Conservation (phyloP, 2,888 invertebrate species). For the Drosophila atroscutellata region DNA sequence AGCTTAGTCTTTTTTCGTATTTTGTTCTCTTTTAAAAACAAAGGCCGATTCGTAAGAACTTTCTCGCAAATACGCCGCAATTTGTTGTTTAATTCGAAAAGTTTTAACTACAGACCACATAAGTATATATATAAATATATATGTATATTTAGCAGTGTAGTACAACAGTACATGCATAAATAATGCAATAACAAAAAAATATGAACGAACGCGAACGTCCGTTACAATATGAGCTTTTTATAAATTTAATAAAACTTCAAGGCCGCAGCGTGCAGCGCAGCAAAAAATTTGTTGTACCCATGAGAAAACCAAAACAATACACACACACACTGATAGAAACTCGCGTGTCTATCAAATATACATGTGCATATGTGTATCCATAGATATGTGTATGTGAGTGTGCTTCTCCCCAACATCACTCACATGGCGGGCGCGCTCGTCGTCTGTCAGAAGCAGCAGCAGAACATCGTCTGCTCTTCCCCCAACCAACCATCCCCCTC, state of each 20-base stretch:
- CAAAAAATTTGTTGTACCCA: constrained; percentile 60
- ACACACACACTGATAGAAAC: constrained; percentile 22
- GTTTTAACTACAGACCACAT: not conserved
- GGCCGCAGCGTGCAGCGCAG: constrained; percentile 70
- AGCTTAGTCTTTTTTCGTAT: not conserved
- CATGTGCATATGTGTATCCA: constrained; percentile 15
- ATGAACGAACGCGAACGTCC: constrained; percentile 28
- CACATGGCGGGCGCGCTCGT: constrained; percentile 48
- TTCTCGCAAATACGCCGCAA: not conserved
- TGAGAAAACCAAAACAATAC: constrained; percentile 68
- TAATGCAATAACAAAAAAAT: constrained; percentile 22
- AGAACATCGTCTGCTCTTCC: constrained; percentile 12
- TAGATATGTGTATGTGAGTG: constrained; percentile 9
- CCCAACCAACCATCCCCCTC: not conserved
- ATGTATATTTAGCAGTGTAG: not conserved
- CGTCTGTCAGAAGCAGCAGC: constrained; percentile 45
- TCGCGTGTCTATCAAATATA: constrained; percentile 21
- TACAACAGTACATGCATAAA: constrained; percentile 12
- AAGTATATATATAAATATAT: not conserved
- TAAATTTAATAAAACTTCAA: constrained; percentile 79
- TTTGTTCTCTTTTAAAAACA: not conserved
- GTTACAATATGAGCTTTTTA: constrained; percentile 59
- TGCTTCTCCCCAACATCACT: constrained; percentile 51
- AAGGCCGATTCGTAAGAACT: not conserved
- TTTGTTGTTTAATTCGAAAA: not conserved